A percentile compares a stretch with the other conserved stretches of the same genome.
Conservation (phyloP, 2,797 vertebrate species). For the Helarctos malayanus region DNA sequence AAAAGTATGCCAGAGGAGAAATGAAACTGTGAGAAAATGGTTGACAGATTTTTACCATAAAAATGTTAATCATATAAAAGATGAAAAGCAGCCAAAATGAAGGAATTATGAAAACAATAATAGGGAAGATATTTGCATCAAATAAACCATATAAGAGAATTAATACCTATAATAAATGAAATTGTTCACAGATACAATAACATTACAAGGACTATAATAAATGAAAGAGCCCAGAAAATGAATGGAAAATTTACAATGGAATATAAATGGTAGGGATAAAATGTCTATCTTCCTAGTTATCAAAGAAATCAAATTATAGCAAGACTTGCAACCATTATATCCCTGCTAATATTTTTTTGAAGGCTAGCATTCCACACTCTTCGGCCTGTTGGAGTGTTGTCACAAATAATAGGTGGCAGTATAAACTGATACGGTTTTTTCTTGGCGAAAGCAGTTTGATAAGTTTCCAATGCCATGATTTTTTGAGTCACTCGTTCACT, state of each 20-base stretch:
- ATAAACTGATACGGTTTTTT: background rate
- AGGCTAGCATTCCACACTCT: background rate
- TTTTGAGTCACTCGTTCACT: background rate
- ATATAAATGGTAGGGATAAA: constrained; percentile 3
- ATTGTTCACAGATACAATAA: background rate
- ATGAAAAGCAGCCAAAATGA: background rate
- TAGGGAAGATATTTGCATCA: background rate
- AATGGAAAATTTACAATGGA: background rate
- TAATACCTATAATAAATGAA: background rate
- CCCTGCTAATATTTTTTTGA: background rate
- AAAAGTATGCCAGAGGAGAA: background rate
- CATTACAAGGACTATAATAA: background rate
- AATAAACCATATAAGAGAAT: background rate
- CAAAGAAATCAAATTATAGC: constrained; percentile 35
- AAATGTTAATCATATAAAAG: background rate
- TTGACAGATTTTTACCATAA: background rate
- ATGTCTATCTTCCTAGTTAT: background rate
- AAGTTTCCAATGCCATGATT: background rate
- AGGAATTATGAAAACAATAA: background rate
- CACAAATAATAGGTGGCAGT: background rate
- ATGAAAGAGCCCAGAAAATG: background rate
- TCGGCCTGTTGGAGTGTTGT: background rate
- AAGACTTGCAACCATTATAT: background rate
- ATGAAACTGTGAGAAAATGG: background rate
- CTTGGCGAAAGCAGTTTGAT: background rate